phyloP scores from a whole-genome alignment of 53 echinoderm and acorn worm genomes.

The Mesocentrotus franciscanus region DNA sequence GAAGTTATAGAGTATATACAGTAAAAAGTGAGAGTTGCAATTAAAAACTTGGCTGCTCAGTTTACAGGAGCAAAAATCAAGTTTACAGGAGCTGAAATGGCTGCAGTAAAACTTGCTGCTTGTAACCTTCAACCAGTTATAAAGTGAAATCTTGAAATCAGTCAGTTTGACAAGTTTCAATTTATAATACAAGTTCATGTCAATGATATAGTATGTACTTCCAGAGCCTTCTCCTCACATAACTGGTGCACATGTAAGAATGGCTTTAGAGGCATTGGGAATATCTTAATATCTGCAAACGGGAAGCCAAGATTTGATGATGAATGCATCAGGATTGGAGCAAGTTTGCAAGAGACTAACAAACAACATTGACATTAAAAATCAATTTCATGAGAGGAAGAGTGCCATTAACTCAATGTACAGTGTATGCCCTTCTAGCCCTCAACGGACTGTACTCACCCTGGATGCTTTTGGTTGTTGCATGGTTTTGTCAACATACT shows the following conservation, averaged over 20 bases:
- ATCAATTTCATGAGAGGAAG: too few relatives aligned
- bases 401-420: not conserved
- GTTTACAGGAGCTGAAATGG: too few relatives aligned
- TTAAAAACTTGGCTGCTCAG: too few relatives aligned
- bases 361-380: not conserved
- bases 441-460: slow-evolving; percentile 9
- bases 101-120: too few relatives aligned
- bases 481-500: slow-evolving; percentile 82
- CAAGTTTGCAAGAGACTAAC: slow-evolving; percentile 33
- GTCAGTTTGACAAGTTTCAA: too few relatives aligned
- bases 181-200: too few relatives aligned
- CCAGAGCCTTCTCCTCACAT: not conserved
- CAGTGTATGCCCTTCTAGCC: not conserved
- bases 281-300: slow-evolving; percentile 58
- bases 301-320: slow-evolving; percentile 46
- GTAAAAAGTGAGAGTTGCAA: too few relatives aligned
- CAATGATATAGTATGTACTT: too few relatives aligned
- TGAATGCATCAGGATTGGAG: slow-evolving; percentile 25
- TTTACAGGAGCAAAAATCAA: too few relatives aligned
- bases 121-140: too few relatives aligned
- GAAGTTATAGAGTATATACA: too few relatives aligned
- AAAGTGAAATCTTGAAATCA: too few relatives aligned
- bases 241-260: not conserved
- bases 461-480: not conserved
- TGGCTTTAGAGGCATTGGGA: slow-evolving; percentile 43